Percentiles rank a stretch among this genome's conserved stretches.
phyloP scores from a whole-genome alignment of 2,797 vertebrate genomes.

The Sebastes steindachneri region DNA sequence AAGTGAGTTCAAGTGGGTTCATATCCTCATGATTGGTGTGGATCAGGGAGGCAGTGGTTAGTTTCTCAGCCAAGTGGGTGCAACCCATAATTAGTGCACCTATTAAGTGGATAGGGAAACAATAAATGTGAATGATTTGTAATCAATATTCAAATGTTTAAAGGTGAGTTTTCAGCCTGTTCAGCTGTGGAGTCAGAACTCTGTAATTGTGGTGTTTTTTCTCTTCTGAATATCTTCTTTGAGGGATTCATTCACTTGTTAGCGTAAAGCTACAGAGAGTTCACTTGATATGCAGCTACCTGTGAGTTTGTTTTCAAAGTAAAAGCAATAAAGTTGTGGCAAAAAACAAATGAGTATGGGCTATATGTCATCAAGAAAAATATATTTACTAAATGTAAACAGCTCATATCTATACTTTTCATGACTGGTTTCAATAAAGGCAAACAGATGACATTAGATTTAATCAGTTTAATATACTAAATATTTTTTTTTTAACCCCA shows the following conservation, averaged over 20 bases:
- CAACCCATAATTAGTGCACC: neutral
- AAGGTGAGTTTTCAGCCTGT: neutral
- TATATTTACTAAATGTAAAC: neutral
- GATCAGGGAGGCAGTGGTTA: neutral
- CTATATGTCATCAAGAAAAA: neutral
- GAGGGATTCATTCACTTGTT: neutral
- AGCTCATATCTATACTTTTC: neutral
- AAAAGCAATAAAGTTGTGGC: neutral
- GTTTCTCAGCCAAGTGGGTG: neutral
- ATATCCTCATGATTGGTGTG: neutral
- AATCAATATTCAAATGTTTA: neutral
- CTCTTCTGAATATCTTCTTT: neutral
- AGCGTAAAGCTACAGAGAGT: neutral
- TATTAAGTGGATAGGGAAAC: neutral
- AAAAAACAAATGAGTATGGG: neutral
- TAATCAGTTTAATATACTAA: neutral
- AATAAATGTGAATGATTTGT: neutral
- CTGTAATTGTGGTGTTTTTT: neutral
- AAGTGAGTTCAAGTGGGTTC: neutral
- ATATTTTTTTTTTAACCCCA: neutral
- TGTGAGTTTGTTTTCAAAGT: neutral
- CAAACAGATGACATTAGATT: neutral
- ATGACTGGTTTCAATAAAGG: neutral
- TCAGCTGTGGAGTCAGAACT: neutral
- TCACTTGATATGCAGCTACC: neutral